A percentile compares a stretch with the other conserved stretches of the same genome.
Evolutionary conservation across 1,140 invertebrate species (phyloP).

Genomic region (Danaus melanippus): DNA sequence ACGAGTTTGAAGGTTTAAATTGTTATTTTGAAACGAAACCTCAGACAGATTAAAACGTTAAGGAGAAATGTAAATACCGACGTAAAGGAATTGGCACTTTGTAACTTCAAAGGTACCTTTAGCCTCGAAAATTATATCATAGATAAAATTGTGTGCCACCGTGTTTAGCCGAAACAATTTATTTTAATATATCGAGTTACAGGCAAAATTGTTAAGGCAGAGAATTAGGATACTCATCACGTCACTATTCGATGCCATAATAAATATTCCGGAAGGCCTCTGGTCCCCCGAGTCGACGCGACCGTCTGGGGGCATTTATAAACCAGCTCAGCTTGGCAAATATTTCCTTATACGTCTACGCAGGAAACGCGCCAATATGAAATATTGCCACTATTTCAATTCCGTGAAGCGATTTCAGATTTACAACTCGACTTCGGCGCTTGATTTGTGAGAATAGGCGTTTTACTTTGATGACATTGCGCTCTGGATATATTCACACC

Average conservation of each 20-base stretch:
- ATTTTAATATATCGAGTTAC: slow-evolving; percentile 20
- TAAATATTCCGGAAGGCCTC: slow-evolving; percentile 17
- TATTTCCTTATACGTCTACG: slow-evolving; percentile 34
- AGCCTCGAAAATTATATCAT: too few relatives aligned
- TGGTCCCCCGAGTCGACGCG: slow-evolving; percentile 14
- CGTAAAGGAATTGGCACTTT: too few relatives aligned
- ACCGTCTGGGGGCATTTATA: slow-evolving; percentile 20
- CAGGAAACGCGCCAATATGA: slow-evolving; percentile 28
- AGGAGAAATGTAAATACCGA: too few relatives aligned
- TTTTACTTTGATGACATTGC: too few relatives aligned
- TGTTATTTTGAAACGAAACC: too few relatives aligned
- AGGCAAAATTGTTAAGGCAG: slow-evolving; percentile 21
- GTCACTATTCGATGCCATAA: slow-evolving; percentile 18
- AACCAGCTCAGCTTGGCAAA: slow-evolving; percentile 37
- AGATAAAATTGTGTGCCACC: too few relatives aligned
- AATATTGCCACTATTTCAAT: slow-evolving; percentile 11
- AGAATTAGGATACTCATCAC: slow-evolving; percentile 22
- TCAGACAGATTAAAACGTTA: too few relatives aligned
- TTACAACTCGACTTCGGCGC: too few relatives aligned
- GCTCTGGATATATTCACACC: too few relatives aligned
- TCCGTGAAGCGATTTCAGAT: not conserved
- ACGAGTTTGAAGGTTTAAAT: too few relatives aligned
- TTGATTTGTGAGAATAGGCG: too few relatives aligned
- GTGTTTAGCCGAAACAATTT: slow-evolving; percentile 11
- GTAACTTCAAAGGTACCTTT: too few relatives aligned